Evolutionary conservation across 2,113 vertebrate species (phyloP).

Genomic region (Apteryx mantelli): DNA sequence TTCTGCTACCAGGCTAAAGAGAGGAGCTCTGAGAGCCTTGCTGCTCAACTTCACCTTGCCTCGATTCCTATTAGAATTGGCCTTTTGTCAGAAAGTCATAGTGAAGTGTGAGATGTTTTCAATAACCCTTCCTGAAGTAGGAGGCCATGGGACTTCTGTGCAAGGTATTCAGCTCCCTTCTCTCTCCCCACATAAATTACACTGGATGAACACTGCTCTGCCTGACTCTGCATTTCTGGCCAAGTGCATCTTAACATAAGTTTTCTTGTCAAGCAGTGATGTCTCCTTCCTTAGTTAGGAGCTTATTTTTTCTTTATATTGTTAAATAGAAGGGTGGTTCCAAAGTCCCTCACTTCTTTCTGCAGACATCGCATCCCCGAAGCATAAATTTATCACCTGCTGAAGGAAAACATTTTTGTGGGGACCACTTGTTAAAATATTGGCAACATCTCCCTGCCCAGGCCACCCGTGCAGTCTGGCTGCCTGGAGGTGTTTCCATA

Average conservation of each 20-base stretch:
- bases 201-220: neutral
- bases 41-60: neutral
- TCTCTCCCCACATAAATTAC: neutral
- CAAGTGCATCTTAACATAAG: neutral
- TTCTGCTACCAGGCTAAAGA: neutral
- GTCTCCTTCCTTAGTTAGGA: neutral
- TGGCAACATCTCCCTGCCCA: neutral
- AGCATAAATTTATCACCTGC: neutral
- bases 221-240: constrained; percentile 11
- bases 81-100: neutral
- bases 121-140: neutral
- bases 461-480: neutral
- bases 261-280: neutral
- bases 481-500: neutral
- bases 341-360: neutral
- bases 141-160: neutral
- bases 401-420: neutral
- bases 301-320: neutral
- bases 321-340: neutral
- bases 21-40: neutral
- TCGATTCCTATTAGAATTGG: neutral
- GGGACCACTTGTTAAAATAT: constrained; percentile 21
- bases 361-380: neutral
- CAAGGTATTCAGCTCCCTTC: neutral
- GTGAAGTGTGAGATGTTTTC: neutral